Evolutionary conservation across 1,140 invertebrate species (phyloP).

Genomic region (Brevipalpus yothersi): DNA sequence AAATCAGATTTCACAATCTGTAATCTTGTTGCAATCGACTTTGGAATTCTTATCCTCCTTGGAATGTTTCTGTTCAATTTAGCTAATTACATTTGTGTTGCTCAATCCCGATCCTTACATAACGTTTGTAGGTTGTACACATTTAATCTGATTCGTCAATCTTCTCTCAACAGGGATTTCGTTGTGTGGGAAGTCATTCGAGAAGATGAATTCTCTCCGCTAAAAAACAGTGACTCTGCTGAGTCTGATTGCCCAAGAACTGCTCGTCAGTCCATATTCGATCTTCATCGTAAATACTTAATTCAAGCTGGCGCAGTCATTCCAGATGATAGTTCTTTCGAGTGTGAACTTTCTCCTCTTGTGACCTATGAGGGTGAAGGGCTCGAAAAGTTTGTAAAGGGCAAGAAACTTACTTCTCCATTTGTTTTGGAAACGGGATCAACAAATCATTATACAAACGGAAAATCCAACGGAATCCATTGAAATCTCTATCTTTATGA

Average conservation of each 20-base stretch:
- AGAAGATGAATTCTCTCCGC: conserved; percentile 80
- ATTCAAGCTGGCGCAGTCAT: conserved; percentile 45
- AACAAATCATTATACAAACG: too few relatives aligned
- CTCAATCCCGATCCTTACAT: too few relatives aligned
- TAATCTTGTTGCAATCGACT: neutral
- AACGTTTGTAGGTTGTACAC: neutral
- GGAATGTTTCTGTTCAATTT: neutral
- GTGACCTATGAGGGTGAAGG: conserved; percentile 65
- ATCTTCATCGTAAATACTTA: conserved; percentile 51
- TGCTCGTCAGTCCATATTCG: conserved; percentile 45
- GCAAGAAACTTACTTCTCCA: conserved; percentile 7
- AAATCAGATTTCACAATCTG: neutral
- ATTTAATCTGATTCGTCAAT: conserved; percentile 2
- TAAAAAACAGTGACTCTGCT: conserved; percentile 72
- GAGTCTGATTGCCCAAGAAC: conserved; percentile 77
- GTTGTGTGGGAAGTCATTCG: conserved; percentile 76
- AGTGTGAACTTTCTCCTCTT: conserved; percentile 71
- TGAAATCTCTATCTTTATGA: too few relatives aligned
- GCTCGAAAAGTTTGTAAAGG: conserved; percentile 6
- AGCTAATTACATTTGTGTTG: too few relatives aligned
- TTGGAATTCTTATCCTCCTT: too few relatives aligned
- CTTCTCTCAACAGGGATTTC: conserved; percentile 34
- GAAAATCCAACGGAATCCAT: too few relatives aligned
- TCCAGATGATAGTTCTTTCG: conserved; percentile 27
- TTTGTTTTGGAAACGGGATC: conserved; percentile 12